A percentile compares a stretch with the other conserved stretches of the same genome.
phyloP scores from a whole-genome alignment of 2,888 invertebrate genomes.

The Elmis aenea region DNA sequence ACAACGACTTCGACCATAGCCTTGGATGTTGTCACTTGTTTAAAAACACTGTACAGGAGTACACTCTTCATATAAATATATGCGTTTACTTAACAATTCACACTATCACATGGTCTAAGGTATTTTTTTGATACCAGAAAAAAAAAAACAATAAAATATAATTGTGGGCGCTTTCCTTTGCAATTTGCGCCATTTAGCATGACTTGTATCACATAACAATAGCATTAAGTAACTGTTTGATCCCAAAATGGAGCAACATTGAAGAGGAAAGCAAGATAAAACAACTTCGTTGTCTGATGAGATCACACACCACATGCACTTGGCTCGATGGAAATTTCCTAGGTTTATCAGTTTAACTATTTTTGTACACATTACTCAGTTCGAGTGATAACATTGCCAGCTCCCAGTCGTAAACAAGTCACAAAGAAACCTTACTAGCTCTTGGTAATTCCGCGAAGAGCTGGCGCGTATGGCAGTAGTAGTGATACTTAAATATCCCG shows the following conservation, averaged over 20 bases:
- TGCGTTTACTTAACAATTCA: conserved; percentile 11
- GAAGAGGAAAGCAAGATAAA: conserved; percentile 2
- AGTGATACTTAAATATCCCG: too few species aligned
- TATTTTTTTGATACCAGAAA: conserved; percentile 16
- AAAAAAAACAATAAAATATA: conserved; percentile 13
- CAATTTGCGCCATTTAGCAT: conserved; percentile 8
- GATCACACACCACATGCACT: conserved; percentile 14
- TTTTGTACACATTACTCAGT: conserved; percentile 4
- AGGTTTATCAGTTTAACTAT: background rate
- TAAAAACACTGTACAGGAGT: conserved; percentile 4
- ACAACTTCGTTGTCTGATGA: conserved; percentile 20
- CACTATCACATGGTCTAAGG: conserved; percentile 20
- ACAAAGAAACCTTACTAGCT: too few species aligned
- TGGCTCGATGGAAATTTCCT: conserved; percentile 8
- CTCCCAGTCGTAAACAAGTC: too few species aligned
- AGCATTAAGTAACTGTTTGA: conserved; percentile 15
- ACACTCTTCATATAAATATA: conserved; percentile 14
- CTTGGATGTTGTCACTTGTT: conserved; percentile 2
- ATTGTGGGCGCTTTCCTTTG: conserved; percentile 8
- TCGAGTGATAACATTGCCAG: too few species aligned
- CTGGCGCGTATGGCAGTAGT: background rate
- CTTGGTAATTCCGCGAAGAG: background rate
- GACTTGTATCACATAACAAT: conserved; percentile 14
- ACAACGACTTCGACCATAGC: conserved; percentile 6
- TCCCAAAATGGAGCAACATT: conserved; percentile 16